Conservation (phyloP, 2,113 vertebrate species). For the Scatophagus argus region DNA sequence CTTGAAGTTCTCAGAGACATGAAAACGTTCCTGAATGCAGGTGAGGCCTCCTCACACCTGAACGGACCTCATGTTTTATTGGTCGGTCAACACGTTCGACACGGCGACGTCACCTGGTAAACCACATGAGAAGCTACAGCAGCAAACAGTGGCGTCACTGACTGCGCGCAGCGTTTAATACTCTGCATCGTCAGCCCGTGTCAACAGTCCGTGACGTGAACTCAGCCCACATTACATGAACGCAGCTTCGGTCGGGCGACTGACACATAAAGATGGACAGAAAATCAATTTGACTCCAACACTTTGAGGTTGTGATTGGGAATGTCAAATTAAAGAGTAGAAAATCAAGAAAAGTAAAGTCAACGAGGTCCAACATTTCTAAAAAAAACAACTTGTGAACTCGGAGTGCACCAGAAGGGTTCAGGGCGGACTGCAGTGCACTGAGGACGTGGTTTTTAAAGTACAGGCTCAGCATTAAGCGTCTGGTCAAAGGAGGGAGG, state of each 20-base stretch:
- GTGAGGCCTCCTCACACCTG: too few relatives aligned
- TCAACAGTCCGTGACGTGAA: background rate
- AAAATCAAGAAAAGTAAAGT: background rate
- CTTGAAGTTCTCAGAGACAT: too few relatives aligned
- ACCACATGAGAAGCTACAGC: too few relatives aligned
- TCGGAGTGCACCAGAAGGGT: conserved; percentile 49
- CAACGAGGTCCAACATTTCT: background rate
- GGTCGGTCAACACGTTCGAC: too few relatives aligned
- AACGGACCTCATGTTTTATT: too few relatives aligned
- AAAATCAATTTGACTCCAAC: conserved; percentile 15
- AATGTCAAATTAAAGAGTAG: conserved; percentile 31
- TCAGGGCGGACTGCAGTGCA: background rate
- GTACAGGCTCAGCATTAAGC: too few relatives aligned
- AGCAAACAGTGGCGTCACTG: too few relatives aligned
- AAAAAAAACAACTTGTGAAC: conserved; percentile 31
- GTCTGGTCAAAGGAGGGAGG: too few relatives aligned
- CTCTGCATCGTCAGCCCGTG: background rate
- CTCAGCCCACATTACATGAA: conserved; percentile 4
- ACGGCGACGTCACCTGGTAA: too few relatives aligned
- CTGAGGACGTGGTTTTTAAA: too few relatives aligned
- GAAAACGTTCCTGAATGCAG: too few relatives aligned
- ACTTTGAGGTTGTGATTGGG: conserved; percentile 37
- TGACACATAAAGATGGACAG: background rate
- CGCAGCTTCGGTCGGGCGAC: background rate
- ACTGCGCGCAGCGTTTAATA: background rate